phyloP scores from a whole-genome alignment of 2,888 invertebrate species.

The Liodrosophila aerea region DNA sequence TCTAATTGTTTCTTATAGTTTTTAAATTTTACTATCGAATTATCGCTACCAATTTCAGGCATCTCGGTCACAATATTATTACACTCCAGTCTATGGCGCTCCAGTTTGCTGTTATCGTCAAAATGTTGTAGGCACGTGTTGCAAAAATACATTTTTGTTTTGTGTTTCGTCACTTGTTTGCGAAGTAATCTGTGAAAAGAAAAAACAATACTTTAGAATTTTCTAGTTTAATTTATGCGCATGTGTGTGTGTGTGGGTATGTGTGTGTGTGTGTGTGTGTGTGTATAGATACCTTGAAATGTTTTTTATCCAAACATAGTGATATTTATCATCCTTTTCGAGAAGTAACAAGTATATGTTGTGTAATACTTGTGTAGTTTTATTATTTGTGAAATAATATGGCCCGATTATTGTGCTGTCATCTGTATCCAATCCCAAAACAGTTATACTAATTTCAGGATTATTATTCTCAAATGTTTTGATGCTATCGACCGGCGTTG shows the following conservation, averaged over 20 bases:
- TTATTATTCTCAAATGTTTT: background rate
- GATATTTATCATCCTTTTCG: background rate
- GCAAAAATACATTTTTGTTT: background rate
- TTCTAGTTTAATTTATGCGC: too few species aligned
- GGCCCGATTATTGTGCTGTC: background rate
- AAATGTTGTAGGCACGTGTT: constrained; percentile 3
- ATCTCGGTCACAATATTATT: background rate
- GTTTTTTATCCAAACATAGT: background rate
- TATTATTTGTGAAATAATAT: constrained; percentile 1
- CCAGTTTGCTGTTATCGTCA: background rate
- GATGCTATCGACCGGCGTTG: background rate
- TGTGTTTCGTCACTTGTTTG: background rate
- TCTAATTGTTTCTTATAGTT: constrained; percentile 13
- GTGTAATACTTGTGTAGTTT: background rate
- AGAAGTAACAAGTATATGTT: background rate
- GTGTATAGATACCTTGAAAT: constrained; percentile 3
- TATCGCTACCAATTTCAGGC: background rate
- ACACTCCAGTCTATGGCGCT: background rate
- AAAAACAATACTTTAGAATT: too few species aligned
- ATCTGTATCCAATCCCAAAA: background rate
- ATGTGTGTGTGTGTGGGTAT: too few species aligned
- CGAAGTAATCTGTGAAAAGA: constrained; percentile 1
- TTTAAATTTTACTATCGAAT: constrained; percentile 2
- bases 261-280: too few species aligned
- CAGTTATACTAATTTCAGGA: constrained; percentile 1